Percentiles rank a stretch among this genome's conserved stretches.
phyloP scores from a whole-genome alignment of 35 echinoderm and acorn worm genomes.

The Hemicentrotus pulcherrimus region DNA sequence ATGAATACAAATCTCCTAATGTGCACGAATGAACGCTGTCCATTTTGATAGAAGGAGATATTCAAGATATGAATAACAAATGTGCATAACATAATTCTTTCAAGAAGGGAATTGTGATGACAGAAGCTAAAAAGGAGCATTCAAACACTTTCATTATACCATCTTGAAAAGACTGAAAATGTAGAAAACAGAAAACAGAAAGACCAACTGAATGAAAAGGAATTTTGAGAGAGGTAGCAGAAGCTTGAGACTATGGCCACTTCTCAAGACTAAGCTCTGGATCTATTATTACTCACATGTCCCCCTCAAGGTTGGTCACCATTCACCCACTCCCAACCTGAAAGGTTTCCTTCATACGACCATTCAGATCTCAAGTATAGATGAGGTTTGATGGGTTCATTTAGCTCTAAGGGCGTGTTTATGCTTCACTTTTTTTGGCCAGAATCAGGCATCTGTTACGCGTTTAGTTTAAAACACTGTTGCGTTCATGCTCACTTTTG shows the following conservation, averaged over 20 bases:
- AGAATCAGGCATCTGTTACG: too few species aligned
- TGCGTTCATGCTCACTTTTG: too few species aligned
- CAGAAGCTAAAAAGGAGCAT: neutral
- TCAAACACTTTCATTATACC: neutral
- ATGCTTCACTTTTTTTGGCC: too few species aligned
- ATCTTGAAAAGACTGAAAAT: neutral
- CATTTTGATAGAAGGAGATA: neutral
- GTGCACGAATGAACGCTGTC: neutral
- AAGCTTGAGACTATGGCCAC: neutral
- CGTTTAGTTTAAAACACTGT: too few species aligned
- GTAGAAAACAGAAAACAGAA: neutral
- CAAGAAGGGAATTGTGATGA: neutral
- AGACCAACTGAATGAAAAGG: neutral
- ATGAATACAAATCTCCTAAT: neutral
- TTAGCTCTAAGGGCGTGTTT: neutral
- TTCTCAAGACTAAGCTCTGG: neutral
- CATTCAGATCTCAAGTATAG: neutral
- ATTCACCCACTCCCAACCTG: neutral
- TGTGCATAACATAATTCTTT: neutral
- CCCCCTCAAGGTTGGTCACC: neutral
- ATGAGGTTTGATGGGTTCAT: neutral
- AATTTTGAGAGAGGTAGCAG: neutral
- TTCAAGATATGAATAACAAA: neutral
- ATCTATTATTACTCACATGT: neutral
- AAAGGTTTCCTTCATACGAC: neutral